Evolutionary conservation across 1,140 invertebrate genomes (phyloP), one percentile per base, ranked within the genome.

Genomic region (Linepithema humile): DNA sequence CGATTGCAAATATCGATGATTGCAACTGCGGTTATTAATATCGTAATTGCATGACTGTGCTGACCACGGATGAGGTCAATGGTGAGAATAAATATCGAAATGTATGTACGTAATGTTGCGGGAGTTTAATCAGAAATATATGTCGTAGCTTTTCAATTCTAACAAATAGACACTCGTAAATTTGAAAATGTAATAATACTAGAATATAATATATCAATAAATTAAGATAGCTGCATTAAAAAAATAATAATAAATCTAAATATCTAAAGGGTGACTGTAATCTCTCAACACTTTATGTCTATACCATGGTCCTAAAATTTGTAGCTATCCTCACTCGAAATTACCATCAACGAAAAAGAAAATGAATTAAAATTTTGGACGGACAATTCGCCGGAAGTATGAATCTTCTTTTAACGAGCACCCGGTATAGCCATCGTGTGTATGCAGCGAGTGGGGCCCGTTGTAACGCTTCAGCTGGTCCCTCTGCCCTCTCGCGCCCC

Each of bases 391-490:
- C 29, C 15, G 43, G 20, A 9, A 48, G 40, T n/a, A 57, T 35
- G 0, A 70, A 20, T 82, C 43, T 60, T 45, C 17, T 74, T 80
- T 80, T 82, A 74, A 82, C 64, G 90, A 88, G 62, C 90, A 92
- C 89, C 90, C 86, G 89, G 82, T 89, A 90, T 84, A 83, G 57
- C 82, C 80, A 84, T 55, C 72, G 83, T 62, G 90, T 82, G 88
- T 90, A 89, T 92, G 91, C 73, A 87, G 75, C 82, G 78, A 86
- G 90, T 88, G 90, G 91, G n/a, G 91, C 88, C 91, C 89, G 92
- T 90, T 93, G 92, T 92, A 92, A 90, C 91, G 92, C 91, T 92
- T 92, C 91, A 90, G 88, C 88, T 89, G 85, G 88, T 87, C 87
- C 86, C 89, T 86, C 86, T 62, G 57, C 86, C 72, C 62, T 60